A percentile compares a stretch with the other conserved stretches of the same genome.
phyloP scores from a whole-genome alignment of 1,140 invertebrate genomes.

The Papilio machaon region DNA sequence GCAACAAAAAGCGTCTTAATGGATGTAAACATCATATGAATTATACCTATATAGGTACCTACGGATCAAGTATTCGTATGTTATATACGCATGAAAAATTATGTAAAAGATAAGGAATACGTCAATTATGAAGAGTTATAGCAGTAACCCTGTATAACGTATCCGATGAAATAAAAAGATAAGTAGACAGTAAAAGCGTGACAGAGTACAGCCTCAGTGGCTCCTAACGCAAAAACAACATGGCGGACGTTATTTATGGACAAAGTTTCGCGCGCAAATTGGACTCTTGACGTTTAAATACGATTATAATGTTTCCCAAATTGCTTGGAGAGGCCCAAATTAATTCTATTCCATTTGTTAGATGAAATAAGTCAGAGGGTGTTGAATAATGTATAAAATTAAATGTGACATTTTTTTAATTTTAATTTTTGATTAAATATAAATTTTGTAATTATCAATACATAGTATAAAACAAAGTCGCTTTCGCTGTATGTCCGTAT shows the following conservation, averaged over 20 bases:
- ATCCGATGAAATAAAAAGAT: not conserved
- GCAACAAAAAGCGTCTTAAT: too few species aligned
- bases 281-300: slow-evolving; percentile 51
- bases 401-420: slow-evolving; percentile 36
- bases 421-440: slow-evolving; percentile 9
- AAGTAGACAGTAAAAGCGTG: slow-evolving; percentile 24
- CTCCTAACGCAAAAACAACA: slow-evolving; percentile 43
- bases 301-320: slow-evolving; percentile 53
- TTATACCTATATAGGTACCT: too few species aligned
- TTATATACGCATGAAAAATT: too few species aligned
- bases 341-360: slow-evolving; percentile 43
- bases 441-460: not conserved
- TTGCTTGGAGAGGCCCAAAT: slow-evolving; percentile 43
- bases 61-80: too few species aligned
- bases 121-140: not conserved
- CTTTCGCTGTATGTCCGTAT: too few species aligned
- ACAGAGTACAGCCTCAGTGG: slow-evolving; percentile 20
- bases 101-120: not conserved
- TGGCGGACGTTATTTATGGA: slow-evolving; percentile 50
- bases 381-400: slow-evolving; percentile 35
- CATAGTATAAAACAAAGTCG: too few species aligned
- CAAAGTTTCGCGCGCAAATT: slow-evolving; percentile 53
- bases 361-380: slow-evolving; percentile 34
- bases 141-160: not conserved
- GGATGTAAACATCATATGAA: too few species aligned